Evolutionary conservation across 2,888 invertebrate genomes (phyloP).

Genomic region (Invenusta paracnida): DNA sequence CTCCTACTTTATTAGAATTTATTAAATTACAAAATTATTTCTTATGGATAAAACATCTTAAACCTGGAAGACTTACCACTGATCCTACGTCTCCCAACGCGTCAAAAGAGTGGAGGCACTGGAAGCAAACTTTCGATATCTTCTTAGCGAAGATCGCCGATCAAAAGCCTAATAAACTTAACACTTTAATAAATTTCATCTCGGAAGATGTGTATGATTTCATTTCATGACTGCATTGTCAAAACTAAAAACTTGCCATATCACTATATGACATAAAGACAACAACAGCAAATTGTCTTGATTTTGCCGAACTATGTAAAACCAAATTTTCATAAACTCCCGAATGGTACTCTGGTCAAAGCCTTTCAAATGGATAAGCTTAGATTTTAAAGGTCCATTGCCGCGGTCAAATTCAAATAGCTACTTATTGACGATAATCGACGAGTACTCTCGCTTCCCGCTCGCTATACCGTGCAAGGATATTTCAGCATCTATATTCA

Average conservation of each 20-base stretch:
- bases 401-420: not conserved
- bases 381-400: not conserved
- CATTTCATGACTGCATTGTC: not conserved
- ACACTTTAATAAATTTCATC: slow-evolving; percentile 23
- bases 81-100: slow-evolving; percentile 20
- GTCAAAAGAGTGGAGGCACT: slow-evolving; percentile 30
- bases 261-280: not conserved
- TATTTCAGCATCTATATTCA: not conserved
- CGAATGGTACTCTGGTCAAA: not conserved
- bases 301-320: not conserved
- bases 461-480: not conserved
- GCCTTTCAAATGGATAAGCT: not conserved
- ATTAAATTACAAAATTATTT: slow-evolving; percentile 12
- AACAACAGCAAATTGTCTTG: not conserved
- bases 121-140: slow-evolving; percentile 20
- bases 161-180: slow-evolving; percentile 23
- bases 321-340: not conserved
- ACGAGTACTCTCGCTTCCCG: not conserved
- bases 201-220: not conserved
- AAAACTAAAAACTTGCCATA: not conserved
- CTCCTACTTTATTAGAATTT: slow-evolving; percentile 12
- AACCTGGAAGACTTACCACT: slow-evolving; percentile 17
- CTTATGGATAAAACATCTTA: slow-evolving; percentile 19
- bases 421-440: not conserved
- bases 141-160: slow-evolving; percentile 28